These are phyloP conservation scores for Deilephila elpenor DNA, from an alignment of 2,888 invertebrate species.

Conservation along the genomic window DNA sequence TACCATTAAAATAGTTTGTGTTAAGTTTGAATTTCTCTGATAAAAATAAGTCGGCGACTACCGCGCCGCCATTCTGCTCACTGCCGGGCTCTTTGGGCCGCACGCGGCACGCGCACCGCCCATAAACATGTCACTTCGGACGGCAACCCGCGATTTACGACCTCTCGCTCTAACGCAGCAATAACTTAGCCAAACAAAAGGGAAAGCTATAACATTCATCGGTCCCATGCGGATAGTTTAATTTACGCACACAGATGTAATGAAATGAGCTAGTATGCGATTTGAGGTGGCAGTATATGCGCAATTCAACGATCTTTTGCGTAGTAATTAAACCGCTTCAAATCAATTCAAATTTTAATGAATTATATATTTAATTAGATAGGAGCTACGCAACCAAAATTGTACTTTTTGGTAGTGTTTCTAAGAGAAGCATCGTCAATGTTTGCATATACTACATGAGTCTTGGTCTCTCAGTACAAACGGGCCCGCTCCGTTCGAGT, in stretches of 20 bases:
- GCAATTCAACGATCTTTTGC: slow-evolving; percentile 55
- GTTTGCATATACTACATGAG: slow-evolving; percentile 64
- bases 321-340: not conserved
- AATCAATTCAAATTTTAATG: slow-evolving; percentile 1
- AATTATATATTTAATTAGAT: slow-evolving; percentile 5
- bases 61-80: slow-evolving; percentile 78
- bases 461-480: slow-evolving; percentile 74
- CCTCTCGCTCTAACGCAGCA: slow-evolving; percentile 82
- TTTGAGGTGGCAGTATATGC: slow-evolving; percentile 58
- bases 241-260: slow-evolving; percentile 81
- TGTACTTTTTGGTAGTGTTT: slow-evolving; percentile 21
- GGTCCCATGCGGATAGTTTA: slow-evolving; percentile 84
- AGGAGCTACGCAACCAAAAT: not conserved
- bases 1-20: slow-evolving; percentile 24
- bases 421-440: slow-evolving; percentile 42
- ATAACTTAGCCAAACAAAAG: slow-evolving; percentile 83
- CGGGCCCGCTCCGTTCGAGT: slow-evolving; percentile 71
- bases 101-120: slow-evolving; percentile 76
- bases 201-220: slow-evolving; percentile 84
- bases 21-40: slow-evolving; percentile 27
- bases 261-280: slow-evolving; percentile 81
- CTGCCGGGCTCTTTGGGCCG: slow-evolving; percentile 71
- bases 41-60: slow-evolving; percentile 34
- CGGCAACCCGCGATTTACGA: slow-evolving; percentile 80
- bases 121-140: slow-evolving; percentile 84